Evolutionary conservation across 2,113 vertebrate species (phyloP), one percentile per base, ranked within the genome.

Genomic region (Amblyopsis rosae): DNA sequence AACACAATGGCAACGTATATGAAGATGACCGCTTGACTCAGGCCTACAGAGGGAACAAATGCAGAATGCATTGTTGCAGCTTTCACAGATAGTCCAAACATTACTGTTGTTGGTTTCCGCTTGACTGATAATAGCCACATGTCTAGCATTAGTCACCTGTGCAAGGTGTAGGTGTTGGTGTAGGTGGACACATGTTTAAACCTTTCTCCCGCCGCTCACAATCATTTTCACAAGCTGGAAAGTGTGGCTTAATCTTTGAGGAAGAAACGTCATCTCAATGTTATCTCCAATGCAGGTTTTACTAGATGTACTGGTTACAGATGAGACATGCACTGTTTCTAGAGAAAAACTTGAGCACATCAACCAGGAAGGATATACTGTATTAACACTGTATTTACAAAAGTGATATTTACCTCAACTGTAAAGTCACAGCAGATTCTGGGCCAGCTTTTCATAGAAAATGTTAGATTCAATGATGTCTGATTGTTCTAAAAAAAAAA

Each of bases 211-310:
- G 73, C 9, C 91, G 86, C 3, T 6, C 0, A 32, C 93, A 94
- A 87, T 92, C 90, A 46, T 86, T 75, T 1, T n/a, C 62, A 82
- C 93, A 94, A 9, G 13, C 11, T 3, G 19, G 53, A 72, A 92
- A 93, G 47, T 80, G 64, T 2, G 93, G 92, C 57, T 87, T 86
- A 65, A 94, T 84, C 93, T 94, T 84, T 41, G 76, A 68, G 1
- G 11, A 59, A 76, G 53, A 66, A 56, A 13, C 9, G 13, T 8
- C 12, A 58, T 41, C 11, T 58, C 19, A 16, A 45, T 4, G 35
- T 46, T 41, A 41, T 41, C 35, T 41, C 35, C 35, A 7, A 16
- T 12, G 35, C 35, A 41, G 35, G 35, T 41, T 41, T 41, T 41
- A 41, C 35, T 41, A 41, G 35, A 41, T 7, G 0, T 41, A 41